phyloP scores from a whole-genome alignment of 2,888 invertebrate species.

The Arenicola marina region DNA sequence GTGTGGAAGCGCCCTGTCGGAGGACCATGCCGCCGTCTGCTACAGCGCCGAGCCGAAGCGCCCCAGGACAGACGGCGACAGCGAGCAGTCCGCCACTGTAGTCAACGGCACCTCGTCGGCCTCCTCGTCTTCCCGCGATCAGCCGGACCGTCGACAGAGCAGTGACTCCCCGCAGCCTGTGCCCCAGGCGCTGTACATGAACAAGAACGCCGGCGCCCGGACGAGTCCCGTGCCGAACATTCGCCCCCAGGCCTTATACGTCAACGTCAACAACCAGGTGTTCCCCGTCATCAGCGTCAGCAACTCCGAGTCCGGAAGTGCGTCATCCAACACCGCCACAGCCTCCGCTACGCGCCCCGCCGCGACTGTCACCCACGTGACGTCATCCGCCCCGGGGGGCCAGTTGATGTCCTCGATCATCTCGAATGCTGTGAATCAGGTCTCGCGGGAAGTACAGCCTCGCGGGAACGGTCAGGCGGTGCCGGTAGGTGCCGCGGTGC shows the following conservation, averaged over 20 bases:
- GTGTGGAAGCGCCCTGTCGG: conserved; percentile 21
- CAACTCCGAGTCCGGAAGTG: not conserved
- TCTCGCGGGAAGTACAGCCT: no score
- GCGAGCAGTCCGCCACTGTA: not conserved
- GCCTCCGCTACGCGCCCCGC: no score
- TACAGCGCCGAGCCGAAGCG: conserved; percentile 26
- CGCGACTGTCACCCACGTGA: no score
- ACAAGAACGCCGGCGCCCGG: not conserved
- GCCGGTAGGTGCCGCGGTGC: no score
- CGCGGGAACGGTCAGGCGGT: no score
- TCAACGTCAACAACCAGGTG: conserved; percentile 24
- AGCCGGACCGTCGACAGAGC: not conserved
- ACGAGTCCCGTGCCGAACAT: not conserved
- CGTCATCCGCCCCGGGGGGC: no score
- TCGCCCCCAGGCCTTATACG: conserved; percentile 17
- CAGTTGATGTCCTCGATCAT: no score
- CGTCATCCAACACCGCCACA: no score
- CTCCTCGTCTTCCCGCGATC: not conserved
- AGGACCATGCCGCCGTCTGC: conserved; percentile 17
- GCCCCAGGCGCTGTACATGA: not conserved
- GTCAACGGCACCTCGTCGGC: conserved; percentile 1
- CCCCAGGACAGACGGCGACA: conserved; percentile 7
- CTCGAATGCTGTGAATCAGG: no score
- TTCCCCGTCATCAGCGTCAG: not conserved
- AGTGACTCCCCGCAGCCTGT: not conserved